phyloP scores from a whole-genome alignment of 2,113 vertebrate species.

The Amphiprion percula region DNA sequence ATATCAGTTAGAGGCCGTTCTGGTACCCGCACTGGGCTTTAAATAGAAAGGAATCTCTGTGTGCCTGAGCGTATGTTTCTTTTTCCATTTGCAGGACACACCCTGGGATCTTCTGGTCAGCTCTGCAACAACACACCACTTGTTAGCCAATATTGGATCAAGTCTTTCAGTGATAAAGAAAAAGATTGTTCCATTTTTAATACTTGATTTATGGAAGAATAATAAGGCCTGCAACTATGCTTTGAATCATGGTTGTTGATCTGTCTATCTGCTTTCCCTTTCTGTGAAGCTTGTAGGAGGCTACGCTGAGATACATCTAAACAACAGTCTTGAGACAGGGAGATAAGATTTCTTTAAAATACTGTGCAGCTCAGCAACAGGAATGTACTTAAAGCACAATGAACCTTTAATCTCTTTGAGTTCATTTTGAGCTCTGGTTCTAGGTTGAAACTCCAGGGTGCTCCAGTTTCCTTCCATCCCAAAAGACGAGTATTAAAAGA shows the following conservation, averaged over 20 bases:
- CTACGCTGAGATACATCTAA: background rate
- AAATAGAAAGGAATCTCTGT: conserved; percentile 82
- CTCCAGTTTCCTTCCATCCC: background rate
- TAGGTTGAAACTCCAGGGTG: no score
- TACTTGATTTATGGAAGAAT: conserved; percentile 1
- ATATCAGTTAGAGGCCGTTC: conserved; percentile 63
- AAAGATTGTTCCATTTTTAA: background rate
- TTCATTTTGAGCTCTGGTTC: no score
- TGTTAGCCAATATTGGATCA: conserved; percentile 39
- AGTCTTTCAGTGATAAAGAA: conserved; percentile 40
- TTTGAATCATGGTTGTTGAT: conserved; percentile 17
- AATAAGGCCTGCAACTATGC: background rate
- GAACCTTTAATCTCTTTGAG: background rate
- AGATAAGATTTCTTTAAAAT: background rate
- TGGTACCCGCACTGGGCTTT: conserved; percentile 52
- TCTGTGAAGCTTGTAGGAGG: conserved; percentile 2
- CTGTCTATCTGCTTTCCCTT: background rate
- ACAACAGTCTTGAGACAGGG: background rate
- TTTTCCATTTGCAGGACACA: conserved; percentile 75
- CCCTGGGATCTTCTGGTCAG: conserved; percentile 66
- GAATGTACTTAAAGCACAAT: background rate
- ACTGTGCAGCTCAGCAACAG: background rate
- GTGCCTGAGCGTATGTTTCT: conserved; percentile 68
- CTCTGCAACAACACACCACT: conserved; percentile 60
- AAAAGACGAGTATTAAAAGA: conserved; percentile 3